Evolutionary conservation across 2,797 vertebrate genomes (phyloP).

Genomic region (Tapirus indicus): DNA sequence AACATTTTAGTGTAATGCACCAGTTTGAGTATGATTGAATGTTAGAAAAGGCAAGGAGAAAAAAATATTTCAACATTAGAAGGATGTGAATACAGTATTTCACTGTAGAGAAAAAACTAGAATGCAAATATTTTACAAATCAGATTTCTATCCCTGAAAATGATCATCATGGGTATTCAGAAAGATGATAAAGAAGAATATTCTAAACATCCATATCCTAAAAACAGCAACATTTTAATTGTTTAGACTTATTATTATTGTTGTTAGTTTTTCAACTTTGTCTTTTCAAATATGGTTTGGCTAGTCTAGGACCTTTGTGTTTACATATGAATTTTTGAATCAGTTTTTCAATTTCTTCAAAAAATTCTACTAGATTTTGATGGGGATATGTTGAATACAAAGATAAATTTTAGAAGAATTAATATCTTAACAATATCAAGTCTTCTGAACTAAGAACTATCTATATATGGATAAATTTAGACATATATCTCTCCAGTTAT

Average conservation of each 20-base stretch:
- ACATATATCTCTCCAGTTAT: neutral
- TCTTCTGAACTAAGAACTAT: neutral
- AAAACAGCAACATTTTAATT: neutral
- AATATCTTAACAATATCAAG: neutral
- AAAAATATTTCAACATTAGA: neutral
- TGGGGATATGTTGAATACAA: neutral
- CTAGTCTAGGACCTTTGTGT: neutral
- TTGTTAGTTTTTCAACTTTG: neutral
- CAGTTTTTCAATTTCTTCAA: neutral
- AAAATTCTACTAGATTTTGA: neutral
- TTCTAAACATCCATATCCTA: neutral
- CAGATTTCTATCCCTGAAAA: neutral
- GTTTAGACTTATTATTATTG: neutral
- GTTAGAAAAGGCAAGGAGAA: neutral
- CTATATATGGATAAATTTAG: no score
- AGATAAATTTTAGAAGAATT: neutral
- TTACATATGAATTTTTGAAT: neutral
- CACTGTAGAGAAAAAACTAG: neutral
- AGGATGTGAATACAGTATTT: neutral
- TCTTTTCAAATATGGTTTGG: neutral
- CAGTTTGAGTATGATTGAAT: constrained; percentile 1
- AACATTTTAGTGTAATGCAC: neutral
- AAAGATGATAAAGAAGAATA: neutral
- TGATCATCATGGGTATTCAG: neutral
- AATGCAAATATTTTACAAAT: neutral